These are phyloP conservation scores for Bugulina stolonifera DNA, from an alignment of 2,888 invertebrate genomes.

Conservation along the genomic window DNA sequence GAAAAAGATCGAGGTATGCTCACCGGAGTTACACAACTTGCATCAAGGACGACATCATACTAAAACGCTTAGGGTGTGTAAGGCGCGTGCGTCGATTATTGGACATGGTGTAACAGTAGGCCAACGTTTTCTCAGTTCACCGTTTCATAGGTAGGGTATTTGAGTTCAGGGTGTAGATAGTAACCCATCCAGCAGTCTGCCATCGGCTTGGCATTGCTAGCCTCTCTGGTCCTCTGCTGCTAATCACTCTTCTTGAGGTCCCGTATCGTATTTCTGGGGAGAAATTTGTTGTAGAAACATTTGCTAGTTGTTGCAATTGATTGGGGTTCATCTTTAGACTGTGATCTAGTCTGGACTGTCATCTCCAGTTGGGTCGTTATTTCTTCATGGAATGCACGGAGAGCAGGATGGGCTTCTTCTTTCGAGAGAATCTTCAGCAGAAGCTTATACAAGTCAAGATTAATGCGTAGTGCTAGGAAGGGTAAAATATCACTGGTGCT, in stretches of 20 bases:
- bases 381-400: not conserved
- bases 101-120: not conserved
- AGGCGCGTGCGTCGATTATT: not conserved
- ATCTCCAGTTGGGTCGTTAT: not conserved
- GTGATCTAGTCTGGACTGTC: conserved; percentile 4
- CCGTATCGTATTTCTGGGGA: not conserved
- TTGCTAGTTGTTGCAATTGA: not conserved
- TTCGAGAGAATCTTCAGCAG: not conserved
- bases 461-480: too few species aligned
- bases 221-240: too few species aligned
- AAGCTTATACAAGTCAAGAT: too few species aligned
- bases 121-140: not conserved
- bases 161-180: not conserved
- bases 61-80: not conserved
- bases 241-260: not conserved
- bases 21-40: too few species aligned
- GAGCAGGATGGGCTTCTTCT: not conserved
- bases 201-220: not conserved
- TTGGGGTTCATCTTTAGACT: conserved; percentile 11
- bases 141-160: not conserved
- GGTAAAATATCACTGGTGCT: too few species aligned
- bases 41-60: not conserved
- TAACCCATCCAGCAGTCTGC: not conserved
- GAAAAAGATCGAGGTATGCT: too few species aligned
- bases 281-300: conserved; percentile 1